phyloP scores from a whole-genome alignment of 2,113 vertebrate genomes.

The Canis aureus region DNA sequence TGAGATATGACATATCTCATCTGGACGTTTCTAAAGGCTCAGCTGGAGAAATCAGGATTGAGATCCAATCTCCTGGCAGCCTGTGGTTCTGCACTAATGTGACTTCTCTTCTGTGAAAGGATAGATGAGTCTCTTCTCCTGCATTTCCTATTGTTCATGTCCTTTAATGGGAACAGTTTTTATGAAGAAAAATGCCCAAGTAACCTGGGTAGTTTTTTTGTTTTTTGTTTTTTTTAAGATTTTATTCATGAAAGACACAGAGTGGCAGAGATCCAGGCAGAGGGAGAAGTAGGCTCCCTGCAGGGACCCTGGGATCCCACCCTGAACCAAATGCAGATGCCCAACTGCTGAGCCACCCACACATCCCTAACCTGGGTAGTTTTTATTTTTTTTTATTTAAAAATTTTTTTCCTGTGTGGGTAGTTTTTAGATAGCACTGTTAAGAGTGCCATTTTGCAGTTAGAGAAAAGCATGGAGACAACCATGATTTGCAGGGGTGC shows the following conservation, averaged over 20 bases:
- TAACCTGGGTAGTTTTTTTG: neutral
- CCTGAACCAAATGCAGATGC: no score
- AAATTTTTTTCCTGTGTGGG: no score
- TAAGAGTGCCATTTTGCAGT: neutral
- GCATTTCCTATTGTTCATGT: neutral
- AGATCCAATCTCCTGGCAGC: neutral
- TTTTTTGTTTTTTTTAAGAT: no score
- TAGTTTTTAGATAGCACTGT: neutral
- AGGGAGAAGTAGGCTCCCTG: no score
- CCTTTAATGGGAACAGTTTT: neutral
- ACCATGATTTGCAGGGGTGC: neutral
- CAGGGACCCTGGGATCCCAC: no score
- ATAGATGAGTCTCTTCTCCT: neutral
- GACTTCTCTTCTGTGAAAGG: neutral
- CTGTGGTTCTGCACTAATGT: neutral
- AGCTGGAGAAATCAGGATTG: neutral
- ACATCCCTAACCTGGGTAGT: no score
- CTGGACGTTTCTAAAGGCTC: constrained; percentile 28
- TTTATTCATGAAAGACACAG: no score
- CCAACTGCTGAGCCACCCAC: no score
- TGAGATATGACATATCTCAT: neutral
- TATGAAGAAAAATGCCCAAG: neutral
- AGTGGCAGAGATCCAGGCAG: no score
- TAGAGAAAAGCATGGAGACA: neutral
- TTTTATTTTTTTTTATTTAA: neutral